These are phyloP conservation scores for Cryptoblepharus egeriae DNA, from an alignment of 2,797 vertebrate genomes.

Conservation along the genomic window DNA sequence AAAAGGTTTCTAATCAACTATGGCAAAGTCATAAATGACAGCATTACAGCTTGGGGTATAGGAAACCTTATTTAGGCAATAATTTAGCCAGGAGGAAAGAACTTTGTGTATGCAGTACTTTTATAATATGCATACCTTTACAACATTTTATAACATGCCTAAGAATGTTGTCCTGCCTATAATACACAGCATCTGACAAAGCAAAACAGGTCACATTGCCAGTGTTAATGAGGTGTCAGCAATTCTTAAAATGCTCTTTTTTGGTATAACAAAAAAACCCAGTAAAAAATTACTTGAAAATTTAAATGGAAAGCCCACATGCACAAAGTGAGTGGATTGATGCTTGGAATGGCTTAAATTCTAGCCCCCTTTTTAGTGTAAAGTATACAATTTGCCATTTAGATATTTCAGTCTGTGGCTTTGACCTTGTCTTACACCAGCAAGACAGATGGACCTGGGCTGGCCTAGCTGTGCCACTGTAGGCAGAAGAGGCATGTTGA, in stretches of 20 bases:
- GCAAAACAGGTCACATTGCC: background rate
- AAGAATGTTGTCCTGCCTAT: background rate
- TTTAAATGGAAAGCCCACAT: constrained; percentile 9
- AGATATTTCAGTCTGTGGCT: background rate
- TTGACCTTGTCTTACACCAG: background rate
- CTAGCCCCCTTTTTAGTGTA: constrained; percentile 14
- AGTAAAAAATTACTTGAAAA: constrained; percentile 48
- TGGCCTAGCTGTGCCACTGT: too few species aligned
- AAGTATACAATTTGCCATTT: constrained; percentile 1
- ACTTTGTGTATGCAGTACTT: constrained; percentile 30
- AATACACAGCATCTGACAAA: constrained; percentile 9
- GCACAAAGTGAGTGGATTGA: background rate
- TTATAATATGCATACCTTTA: constrained; percentile 13
- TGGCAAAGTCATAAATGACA: background rate
- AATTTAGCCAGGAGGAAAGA: background rate
- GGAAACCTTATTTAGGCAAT: constrained; percentile 4
- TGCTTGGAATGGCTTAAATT: constrained; percentile 3
- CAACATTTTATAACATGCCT: too few species aligned
- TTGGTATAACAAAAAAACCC: background rate
- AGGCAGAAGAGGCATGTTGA: too few species aligned
- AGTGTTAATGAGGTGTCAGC: constrained; percentile 20
- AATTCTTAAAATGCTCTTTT: constrained; percentile 23
- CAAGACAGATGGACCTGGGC: too few species aligned
- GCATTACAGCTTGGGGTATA: background rate
- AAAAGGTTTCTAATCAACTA: constrained; percentile 11